A percentile compares a stretch with the other conserved stretches of the same genome.
Conservation (phyloP, 1,140 invertebrate species). For the Anoplolepis gracilipes region DNA sequence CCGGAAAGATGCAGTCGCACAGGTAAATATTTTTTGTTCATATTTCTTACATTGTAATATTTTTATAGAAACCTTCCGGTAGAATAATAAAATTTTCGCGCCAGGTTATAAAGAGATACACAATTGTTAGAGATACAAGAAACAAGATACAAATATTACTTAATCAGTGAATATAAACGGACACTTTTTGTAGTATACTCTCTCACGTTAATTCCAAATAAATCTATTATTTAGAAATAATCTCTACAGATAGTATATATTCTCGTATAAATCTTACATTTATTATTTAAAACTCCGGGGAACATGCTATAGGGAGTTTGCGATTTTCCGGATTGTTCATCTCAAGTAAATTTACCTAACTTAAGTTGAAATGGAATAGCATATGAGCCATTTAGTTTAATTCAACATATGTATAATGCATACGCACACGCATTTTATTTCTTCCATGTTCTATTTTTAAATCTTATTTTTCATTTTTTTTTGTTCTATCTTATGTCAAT, state of each 20-base stretch:
- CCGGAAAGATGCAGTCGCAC: slow-evolving; percentile 70
- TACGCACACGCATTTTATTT: background rate
- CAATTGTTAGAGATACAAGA: no score
- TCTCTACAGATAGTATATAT: background rate
- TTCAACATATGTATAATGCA: background rate
- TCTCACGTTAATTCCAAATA: background rate
- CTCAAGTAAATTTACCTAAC: background rate
- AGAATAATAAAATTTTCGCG: background rate
- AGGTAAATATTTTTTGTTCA: slow-evolving; percentile 66
- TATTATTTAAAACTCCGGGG: background rate
- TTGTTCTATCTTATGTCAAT: background rate
- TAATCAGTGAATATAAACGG: background rate
- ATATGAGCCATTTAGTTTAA: background rate
- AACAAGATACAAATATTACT: background rate
- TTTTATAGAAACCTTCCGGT: background rate
- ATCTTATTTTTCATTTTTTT: background rate
- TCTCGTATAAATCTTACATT: background rate
- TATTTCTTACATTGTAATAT: background rate
- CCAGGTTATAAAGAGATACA: no score
- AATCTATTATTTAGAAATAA: slow-evolving; percentile 10
- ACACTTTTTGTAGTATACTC: background rate
- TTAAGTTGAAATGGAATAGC: background rate
- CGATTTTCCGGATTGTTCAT: background rate
- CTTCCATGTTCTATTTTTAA: background rate
- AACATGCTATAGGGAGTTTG: background rate